Conservation (phyloP, 1,140 invertebrate species). For the Tetramorium parvispinum region DNA sequence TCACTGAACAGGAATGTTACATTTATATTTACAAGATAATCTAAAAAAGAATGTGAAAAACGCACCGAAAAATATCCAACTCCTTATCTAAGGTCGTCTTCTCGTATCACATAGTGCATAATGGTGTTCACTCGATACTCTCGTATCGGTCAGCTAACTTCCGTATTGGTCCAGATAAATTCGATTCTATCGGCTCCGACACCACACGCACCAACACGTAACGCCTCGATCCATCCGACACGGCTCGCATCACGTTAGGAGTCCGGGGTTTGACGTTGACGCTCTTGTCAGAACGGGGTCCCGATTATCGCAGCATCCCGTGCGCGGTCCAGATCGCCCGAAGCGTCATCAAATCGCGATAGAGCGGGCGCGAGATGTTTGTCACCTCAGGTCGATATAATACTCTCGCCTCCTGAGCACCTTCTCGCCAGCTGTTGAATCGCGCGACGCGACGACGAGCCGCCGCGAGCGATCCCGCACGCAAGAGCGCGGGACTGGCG, state of each 20-base stretch:
- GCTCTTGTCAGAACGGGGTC: neutral
- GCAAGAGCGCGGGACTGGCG: neutral
- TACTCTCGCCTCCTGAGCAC: neutral
- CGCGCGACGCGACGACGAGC: neutral
- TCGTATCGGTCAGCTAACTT: constrained; percentile 2
- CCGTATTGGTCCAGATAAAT: constrained; percentile 11
- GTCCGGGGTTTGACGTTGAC: neutral
- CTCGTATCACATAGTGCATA: constrained; percentile 39
- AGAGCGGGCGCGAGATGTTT: neutral
- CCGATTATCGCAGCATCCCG: neutral
- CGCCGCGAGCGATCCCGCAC: neutral
- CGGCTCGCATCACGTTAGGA: constrained; percentile 28
- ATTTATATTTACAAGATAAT: neutral
- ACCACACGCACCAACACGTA: constrained; percentile 54
- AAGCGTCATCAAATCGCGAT: neutral
- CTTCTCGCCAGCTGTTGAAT: constrained; percentile 30
- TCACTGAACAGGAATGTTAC: neutral
- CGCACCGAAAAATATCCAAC: constrained; percentile 45
- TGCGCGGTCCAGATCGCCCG: neutral
- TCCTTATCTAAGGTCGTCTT: constrained; percentile 24
- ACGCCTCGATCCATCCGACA: constrained; percentile 45
- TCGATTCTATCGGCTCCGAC: constrained; percentile 28
- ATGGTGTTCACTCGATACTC: neutral
- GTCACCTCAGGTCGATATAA: neutral
- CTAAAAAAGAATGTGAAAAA: neutral